These are phyloP conservation scores for Ovis aries DNA, from an alignment of 2,113 vertebrate genomes.

Conservation along the genomic window DNA sequence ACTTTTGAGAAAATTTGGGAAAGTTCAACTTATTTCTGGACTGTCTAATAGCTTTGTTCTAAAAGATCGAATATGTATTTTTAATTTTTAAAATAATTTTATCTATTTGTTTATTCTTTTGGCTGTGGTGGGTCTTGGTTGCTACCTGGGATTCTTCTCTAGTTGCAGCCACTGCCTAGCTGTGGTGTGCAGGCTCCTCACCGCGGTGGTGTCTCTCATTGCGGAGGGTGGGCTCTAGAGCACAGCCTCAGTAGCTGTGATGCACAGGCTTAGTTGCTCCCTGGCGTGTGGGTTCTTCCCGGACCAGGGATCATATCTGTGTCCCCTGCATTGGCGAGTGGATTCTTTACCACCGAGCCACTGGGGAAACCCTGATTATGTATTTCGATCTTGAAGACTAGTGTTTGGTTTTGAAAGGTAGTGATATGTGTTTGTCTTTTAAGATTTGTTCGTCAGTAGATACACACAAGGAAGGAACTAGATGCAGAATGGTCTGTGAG, in stretches of 20 bases:
- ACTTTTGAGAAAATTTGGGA: background rate
- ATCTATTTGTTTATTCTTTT: background rate
- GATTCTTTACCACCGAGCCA: background rate
- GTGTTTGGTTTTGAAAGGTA: background rate
- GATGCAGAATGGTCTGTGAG: background rate
- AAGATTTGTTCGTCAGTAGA: slow-evolving; percentile 5
- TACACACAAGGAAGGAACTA: background rate
- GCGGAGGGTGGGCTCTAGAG: accelerated
- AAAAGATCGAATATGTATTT: background rate
- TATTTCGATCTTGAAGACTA: background rate
- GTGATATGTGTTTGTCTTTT: background rate
- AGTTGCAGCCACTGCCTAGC: background rate
- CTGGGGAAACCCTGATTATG: background rate
- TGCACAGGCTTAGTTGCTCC: accelerated
- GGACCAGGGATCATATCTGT: background rate
- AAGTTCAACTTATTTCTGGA: background rate
- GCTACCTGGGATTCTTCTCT: background rate
- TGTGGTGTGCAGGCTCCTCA: background rate
- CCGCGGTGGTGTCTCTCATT: accelerated
- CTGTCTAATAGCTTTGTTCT: background rate
- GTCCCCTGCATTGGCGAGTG: background rate
- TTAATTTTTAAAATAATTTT: background rate
- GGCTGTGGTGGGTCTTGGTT: background rate
- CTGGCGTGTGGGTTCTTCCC: background rate
- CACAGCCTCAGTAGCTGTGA: background rate